Conservation (phyloP, 1,140 invertebrate genomes). For the Lordiphosa stackelbergi region DNA sequence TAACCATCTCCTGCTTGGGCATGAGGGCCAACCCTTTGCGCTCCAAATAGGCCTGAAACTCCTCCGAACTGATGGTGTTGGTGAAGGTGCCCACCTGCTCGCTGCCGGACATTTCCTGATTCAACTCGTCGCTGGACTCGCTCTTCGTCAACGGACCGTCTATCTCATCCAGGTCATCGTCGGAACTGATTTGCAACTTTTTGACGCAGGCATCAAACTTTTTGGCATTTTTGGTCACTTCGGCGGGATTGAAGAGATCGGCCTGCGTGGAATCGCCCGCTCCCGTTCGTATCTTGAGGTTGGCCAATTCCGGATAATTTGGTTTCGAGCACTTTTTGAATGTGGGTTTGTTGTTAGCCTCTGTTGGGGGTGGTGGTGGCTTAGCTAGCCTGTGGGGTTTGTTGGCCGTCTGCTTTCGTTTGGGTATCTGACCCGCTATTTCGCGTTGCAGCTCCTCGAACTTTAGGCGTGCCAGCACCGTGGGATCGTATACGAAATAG, state of each 20-base stretch:
- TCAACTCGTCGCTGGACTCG: conserved; percentile 67
- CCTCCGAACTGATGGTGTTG: conserved; percentile 73
- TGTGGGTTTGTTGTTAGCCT: conserved; percentile 20
- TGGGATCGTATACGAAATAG: conserved; percentile 72
- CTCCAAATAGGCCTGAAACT: conserved; percentile 71
- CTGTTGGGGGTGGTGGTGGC: conserved; percentile 19
- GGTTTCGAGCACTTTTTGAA: conserved; percentile 73
- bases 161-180: conserved; percentile 75
- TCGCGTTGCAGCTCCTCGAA: conserved; percentile 54
- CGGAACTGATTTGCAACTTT: conserved; percentile 69
- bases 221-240: conserved; percentile 73
- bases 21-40: conserved; percentile 65
- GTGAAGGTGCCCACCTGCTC: conserved; percentile 52
- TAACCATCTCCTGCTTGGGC: conserved; percentile 39
- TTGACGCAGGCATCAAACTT: conserved; percentile 75
- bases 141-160: conserved; percentile 67
- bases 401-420: conserved; percentile 32
- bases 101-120: conserved; percentile 4
- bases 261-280: conserved; percentile 32
- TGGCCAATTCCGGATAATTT: conserved; percentile 74
- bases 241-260: conserved; percentile 60
- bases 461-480: conserved; percentile 63
- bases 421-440: conserved; percentile 21
- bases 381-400: conserved; percentile 3
- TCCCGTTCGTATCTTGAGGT: conserved; percentile 71